Base-by-base conservation (phyloP, 2,888 invertebrate species). In the Linyphia triangularis region DNA sequence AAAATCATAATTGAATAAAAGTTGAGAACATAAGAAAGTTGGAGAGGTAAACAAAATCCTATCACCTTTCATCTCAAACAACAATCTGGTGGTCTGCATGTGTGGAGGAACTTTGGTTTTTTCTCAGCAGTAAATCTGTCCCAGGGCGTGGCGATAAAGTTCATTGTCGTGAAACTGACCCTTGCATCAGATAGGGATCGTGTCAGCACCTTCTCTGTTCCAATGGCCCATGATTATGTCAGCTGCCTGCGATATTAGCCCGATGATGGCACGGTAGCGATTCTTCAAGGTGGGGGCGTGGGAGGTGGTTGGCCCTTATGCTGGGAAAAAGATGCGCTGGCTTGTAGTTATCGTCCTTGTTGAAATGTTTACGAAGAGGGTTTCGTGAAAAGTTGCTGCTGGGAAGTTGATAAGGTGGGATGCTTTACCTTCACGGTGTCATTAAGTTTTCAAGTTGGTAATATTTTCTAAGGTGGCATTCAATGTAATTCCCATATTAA, bases 101-200 rank as follows among this genome's bases (percentile, higher is more conserved):
- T 30, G 59, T 26, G 28, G 43, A 69, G 43, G 72, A 40, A 40
- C 37, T 43, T 82, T 22, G 63, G 37, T 82, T 72, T 82, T 72
- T 82, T 72, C 82, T 72, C 82, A 82, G 63, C 82, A 22, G 72
- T 82, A 82, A 82, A 82, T 82, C 82, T 85, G 77, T 77, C 84
- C 63, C 30, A 37, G 77, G 84, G 84, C 37, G 84, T 85, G 84
- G 84, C 59, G 86, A 88, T 88, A 88, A 88, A 88, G 86, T 81
- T 88, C 86, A 75, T 82, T 88, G 73, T 67, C 63, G 73, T 81
- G 40, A 67, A 51, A 30, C 67, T 88, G 86, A 88, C 86, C 86
- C 65, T 40, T 33, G 59, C 59, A 19, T 63, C 40, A 59, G 86
- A 85, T 77, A 85, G 40, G 40, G 67, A 37, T 16, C 51, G 57